Percentiles rank a stretch among this genome's conserved stretches.
These are phyloP conservation scores for Dermatemys mawii DNA, from an alignment of 2,113 vertebrate species.

Conservation along the genomic window DNA sequence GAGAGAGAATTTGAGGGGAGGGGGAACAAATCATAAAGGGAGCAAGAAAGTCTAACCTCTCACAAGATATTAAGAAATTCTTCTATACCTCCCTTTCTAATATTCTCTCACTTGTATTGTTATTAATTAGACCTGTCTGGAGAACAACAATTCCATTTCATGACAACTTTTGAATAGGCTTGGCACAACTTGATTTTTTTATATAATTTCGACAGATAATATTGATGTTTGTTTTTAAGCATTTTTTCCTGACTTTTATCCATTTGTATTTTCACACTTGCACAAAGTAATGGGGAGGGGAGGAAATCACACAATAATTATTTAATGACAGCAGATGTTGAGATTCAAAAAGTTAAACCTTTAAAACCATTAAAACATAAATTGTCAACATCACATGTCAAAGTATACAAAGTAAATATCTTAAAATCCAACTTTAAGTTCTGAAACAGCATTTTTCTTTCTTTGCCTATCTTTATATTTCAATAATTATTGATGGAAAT, in stretches of 20 bases:
- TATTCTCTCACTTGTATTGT: not conserved
- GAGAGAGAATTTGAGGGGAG: slow-evolving; percentile 1
- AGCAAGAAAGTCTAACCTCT: not conserved
- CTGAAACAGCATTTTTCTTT: too few relatives aligned
- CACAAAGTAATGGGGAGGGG: not conserved
- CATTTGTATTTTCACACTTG: not conserved
- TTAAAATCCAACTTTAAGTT: too few relatives aligned
- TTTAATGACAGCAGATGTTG: not conserved
- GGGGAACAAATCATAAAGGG: not conserved
- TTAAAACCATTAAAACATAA: too few relatives aligned
- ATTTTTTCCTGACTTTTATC: not conserved
- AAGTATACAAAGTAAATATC: too few relatives aligned
- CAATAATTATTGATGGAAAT: too few relatives aligned
- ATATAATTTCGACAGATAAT: not conserved
- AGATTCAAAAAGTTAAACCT: too few relatives aligned
- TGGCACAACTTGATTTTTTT: not conserved
- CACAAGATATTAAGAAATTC: not conserved
- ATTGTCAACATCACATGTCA: too few relatives aligned
- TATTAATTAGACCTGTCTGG: not conserved
- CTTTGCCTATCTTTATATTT: too few relatives aligned
- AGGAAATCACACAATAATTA: not conserved
- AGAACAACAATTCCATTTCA: not conserved
- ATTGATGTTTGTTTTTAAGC: not conserved
- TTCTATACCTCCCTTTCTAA: not conserved
- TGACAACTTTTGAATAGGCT: not conserved